These are phyloP conservation scores for Drosophila nigromelanica DNA, from an alignment of 1,140 invertebrate genomes.

Conservation along the genomic window DNA sequence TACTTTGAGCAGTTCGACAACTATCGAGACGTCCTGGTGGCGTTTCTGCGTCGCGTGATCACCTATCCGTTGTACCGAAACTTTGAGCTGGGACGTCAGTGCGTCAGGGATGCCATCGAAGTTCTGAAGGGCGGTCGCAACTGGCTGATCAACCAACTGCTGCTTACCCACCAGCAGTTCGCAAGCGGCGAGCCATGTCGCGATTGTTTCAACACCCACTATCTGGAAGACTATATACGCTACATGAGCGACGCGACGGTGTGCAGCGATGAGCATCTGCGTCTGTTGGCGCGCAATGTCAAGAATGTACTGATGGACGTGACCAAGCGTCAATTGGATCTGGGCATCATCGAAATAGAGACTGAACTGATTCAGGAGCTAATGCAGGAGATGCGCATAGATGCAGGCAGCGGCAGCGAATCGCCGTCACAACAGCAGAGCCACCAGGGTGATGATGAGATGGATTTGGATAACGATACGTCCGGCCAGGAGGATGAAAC, in stretches of 20 bases:
- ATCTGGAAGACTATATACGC: conserved; percentile 73
- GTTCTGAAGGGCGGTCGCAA: conserved; percentile 65
- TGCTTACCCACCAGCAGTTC: conserved; percentile 71
- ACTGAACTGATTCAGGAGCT: conserved; percentile 75
- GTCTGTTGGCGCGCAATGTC: conserved; percentile 70
- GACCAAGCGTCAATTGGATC: conserved; percentile 64
- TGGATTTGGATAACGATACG: conserved; percentile 61
- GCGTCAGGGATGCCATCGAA: conserved; percentile 73
- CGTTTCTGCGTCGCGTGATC: conserved; percentile 68
- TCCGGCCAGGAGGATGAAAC: conserved; percentile 71
- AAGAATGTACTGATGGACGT: conserved; percentile 77
- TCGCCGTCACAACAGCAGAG: conserved; percentile 55
- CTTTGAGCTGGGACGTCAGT: conserved; percentile 69
- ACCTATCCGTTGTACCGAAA: conserved; percentile 80
- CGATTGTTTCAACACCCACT: conserved; percentile 66
- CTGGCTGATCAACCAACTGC: conserved; percentile 75
- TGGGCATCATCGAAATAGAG: conserved; percentile 71
- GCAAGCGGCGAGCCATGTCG: conserved; percentile 55
- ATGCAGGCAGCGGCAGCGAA: conserved; percentile 42
- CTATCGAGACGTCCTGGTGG: conserved; percentile 68
- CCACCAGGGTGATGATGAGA: conserved; percentile 56
- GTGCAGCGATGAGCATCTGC: conserved; percentile 64
- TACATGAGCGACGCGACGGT: conserved; percentile 56
- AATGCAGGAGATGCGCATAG: conserved; percentile 74
- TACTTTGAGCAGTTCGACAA: conserved; percentile 78